These are phyloP conservation scores for Etheostoma nigrum DNA, from an alignment of 2,797 vertebrate species.

Conservation along the genomic window DNA sequence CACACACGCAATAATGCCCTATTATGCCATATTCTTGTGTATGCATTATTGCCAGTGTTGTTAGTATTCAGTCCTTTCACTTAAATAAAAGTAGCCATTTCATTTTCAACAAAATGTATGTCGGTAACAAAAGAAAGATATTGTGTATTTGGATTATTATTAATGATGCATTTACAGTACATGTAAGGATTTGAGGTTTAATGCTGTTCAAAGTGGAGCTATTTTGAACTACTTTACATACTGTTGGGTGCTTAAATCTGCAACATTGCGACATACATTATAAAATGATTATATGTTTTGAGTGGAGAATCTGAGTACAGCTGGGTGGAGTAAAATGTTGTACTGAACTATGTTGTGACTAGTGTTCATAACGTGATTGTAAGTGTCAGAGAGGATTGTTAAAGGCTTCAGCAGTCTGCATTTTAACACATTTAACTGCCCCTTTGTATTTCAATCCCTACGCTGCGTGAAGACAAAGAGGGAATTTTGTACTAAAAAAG, in stretches of 20 bases:
- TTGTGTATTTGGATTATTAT: neutral
- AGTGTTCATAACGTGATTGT: too few species aligned
- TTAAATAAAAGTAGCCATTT: neutral
- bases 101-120: neutral
- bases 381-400: too few species aligned
- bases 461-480: neutral
- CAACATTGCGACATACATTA: neutral
- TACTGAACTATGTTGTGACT: too few species aligned
- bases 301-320: neutral
- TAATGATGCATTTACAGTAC: neutral
- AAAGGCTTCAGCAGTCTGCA: too few species aligned
- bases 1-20: neutral
- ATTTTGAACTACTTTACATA: too few species aligned
- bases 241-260: too few species aligned
- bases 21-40: neutral
- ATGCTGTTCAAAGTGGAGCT: neutral
- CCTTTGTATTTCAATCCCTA: neutral
- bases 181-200: neutral
- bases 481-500: too few species aligned
- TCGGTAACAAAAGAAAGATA: neutral
- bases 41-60: neutral
- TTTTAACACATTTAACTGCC: neutral
- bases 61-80: neutral
- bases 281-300: neutral
- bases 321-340: too few species aligned